Conservation (phyloP, 2,113 vertebrate species). For the rat (Rattus norvegicus) region GRCr8 NC_086032.1:87240501-87241000, state of each 20-base stretch:
- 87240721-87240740: neutral
- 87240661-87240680: neutral
- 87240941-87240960: conserved; percentile 12
- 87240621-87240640: too few species aligned
- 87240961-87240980: conserved; percentile 32
- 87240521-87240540: neutral
- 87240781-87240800: neutral
- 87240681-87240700: neutral
- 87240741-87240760: neutral
- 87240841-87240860: neutral
- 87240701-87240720: accelerated
- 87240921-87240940: conserved; percentile 12
- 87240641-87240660: neutral
- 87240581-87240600: too few species aligned
- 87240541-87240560: neutral
- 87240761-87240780: conserved; percentile 3
- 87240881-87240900: conserved; percentile 5
- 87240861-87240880: neutral
- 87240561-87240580: neutral
- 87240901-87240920: neutral
- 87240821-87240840: neutral
- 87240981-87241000: neutral
- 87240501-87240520: neutral
- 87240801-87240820: neutral
- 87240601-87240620: neutral